Evolutionary conservation across 2,888 invertebrate species (phyloP), one percentile per base, ranked within the genome.

Genomic region (Dolichopus griseipennis): DNA sequence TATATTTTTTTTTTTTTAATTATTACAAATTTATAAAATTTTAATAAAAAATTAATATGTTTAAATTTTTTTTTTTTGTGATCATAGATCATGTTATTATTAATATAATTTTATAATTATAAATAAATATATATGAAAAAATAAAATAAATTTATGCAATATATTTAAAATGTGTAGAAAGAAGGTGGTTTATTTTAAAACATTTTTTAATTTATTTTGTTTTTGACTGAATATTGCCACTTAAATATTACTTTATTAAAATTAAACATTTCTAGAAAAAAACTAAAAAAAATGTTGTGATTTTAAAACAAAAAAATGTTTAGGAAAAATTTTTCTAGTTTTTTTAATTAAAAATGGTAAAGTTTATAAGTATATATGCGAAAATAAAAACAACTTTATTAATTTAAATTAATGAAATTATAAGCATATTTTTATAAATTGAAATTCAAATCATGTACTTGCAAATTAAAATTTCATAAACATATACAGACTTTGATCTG

Each of bases 181-280:
- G 27, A 2, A 27, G 27, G 5, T 27, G 27, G 27, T 27, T 41
- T 41, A 6, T 41, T 41, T 41, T 41, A 6, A 41, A 41, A 12
- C 9, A 41, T 41, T 41, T 12, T 41, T 18, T 12, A 52, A 52
- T 52, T 52, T 52, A 52, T 52, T 52, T 52, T 52, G 52, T 52
- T 52, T 52, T 52, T 52, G 52, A 52, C 18, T 52, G 52, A 52
- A 52, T 52, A 15, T 52, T 52, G 52, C 52, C 52, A 52, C 52
- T 52, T 52, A 52, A 52, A 52, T 52, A 52, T 52, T 52, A 52
- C 52, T 52, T 52, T 52, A 15, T 52, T 52, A 18, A 52, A 15
- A 52, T 12, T 18, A 52, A 6, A 52, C 9, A 43, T n/a, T 12
- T 52, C 9, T 5, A 37, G 15, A 52, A 52, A 52, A 18, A 18